Evolutionary conservation across 2,797 vertebrate genomes (phyloP).

Genomic region (Buceros bicornis): DNA sequence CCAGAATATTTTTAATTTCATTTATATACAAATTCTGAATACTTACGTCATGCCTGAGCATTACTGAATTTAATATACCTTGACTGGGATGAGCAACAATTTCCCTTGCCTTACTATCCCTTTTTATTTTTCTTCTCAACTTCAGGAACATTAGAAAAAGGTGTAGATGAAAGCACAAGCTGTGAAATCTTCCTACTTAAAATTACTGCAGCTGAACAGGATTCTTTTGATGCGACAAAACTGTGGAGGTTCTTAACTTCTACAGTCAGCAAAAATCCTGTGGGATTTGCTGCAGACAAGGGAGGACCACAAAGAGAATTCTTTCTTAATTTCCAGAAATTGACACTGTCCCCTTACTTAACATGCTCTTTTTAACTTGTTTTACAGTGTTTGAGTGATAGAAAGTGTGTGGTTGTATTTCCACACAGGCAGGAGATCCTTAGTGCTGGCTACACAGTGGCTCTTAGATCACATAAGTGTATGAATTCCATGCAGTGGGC

Average conservation of each 20-base stretch:
- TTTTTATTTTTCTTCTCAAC: not conserved
- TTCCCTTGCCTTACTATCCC: not conserved
- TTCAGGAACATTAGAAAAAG: conserved; percentile 5
- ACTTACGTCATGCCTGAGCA: not conserved
- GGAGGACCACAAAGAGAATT: not conserved
- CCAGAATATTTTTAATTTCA: conserved; percentile 30
- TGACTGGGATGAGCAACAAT: conserved; percentile 32
- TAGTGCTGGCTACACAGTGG: not conserved
- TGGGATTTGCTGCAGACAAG: not conserved
- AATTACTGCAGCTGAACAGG: not conserved
- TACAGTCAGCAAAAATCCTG: not conserved
- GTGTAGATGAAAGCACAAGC: not conserved
- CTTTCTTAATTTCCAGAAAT: not conserved
- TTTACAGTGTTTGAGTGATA: not conserved
- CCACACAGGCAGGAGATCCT: not conserved
- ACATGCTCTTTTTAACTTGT: not conserved
- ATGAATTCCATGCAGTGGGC: not conserved
- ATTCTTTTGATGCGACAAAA: not conserved
- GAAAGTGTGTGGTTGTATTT: not conserved
- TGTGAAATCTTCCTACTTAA: not conserved
- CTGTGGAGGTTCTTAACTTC: not conserved
- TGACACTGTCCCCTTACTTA: not conserved
- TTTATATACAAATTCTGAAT: conserved; percentile 34
- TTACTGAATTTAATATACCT: conserved; percentile 28
- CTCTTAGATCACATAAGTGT: rapidly evolving